Evolutionary conservation across 2,797 vertebrate genomes (phyloP), one percentile per base, ranked within the genome.

Genomic region (Cyprinella venusta): DNA sequence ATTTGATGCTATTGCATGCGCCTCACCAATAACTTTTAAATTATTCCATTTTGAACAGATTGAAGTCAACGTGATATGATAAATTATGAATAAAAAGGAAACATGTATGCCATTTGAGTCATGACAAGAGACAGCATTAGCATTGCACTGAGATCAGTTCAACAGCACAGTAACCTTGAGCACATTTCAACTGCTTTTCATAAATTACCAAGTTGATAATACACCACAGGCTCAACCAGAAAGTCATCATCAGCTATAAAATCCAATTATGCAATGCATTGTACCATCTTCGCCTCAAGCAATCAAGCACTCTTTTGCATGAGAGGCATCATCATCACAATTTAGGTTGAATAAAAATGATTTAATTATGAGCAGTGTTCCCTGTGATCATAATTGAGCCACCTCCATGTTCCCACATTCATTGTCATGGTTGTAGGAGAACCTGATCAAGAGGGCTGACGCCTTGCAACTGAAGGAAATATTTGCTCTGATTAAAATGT

Each of bases 211-310:
- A 36, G 54, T 72, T 71, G 38, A 81, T 61, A 63, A 40, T 40
- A 56, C 21, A 59, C 79, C 59, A 54, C 54, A 72, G 79, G 26
- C 68, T 30, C 33, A 30, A 48, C 30, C 76, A 65, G 50, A 64
- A 65, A 78, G 56, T n/a, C 76, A 81, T 61, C 79, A 81, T 81
- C 40, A 61, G 50, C 68, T 72, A 63, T 81, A 72, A 81, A 81
- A 72, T 72, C 79, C 68, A 81, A 81, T 81, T 81, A 81, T 63
- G 38, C 42, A 71, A 81, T 61, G 54, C 79, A 72, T 45, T 72
- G 68, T 72, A 36, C 68, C 79, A 72, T 81, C 79, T 63, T 71
- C 1, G 68, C 79, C 68, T 81, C 54, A 6, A 71, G 79, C 79
- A 16, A 61, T 50, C 79, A 45, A 81, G 54, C 68, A 36, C 54